These are phyloP conservation scores for Erebia epiphron DNA, from an alignment of 2,888 invertebrate species.

Conservation along the genomic window DNA sequence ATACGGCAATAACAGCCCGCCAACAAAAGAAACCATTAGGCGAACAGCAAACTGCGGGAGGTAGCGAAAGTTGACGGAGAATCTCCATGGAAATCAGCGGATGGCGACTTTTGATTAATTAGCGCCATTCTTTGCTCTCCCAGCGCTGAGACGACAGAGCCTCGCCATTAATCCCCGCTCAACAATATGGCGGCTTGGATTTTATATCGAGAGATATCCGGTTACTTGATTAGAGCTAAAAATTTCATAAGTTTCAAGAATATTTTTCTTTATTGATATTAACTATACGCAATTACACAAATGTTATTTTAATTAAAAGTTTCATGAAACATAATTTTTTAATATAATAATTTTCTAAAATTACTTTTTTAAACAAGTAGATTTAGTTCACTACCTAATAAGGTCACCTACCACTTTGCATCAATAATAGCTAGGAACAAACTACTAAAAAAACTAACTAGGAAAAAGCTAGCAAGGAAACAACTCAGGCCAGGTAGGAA, in stretches of 20 bases:
- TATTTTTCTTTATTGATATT: too few species aligned
- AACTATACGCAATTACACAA: too few species aligned
- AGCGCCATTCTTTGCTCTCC: slow-evolving; percentile 74
- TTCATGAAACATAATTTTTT: background rate
- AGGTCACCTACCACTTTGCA: too few species aligned
- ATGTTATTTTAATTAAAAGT: too few species aligned
- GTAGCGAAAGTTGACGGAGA: slow-evolving; percentile 53
- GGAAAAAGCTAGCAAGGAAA: too few species aligned
- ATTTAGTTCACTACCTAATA: too few species aligned
- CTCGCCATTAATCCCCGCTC: slow-evolving; percentile 66
- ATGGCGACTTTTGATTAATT: slow-evolving; percentile 80
- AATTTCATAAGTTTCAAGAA: background rate
- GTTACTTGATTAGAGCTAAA: slow-evolving; percentile 35
- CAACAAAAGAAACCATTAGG: slow-evolving; percentile 75
- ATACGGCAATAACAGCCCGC: slow-evolving; percentile 62
- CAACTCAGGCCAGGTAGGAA: too few species aligned
- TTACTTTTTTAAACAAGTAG: too few species aligned
- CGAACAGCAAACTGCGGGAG: slow-evolving; percentile 66
- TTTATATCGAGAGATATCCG: slow-evolving; percentile 70
- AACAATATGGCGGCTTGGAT: slow-evolving; percentile 70
- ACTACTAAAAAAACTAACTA: too few species aligned
- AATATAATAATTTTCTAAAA: too few species aligned
- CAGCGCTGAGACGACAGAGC: slow-evolving; percentile 58
- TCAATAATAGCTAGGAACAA: too few species aligned
- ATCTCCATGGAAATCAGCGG: slow-evolving; percentile 80